Evolutionary conservation across 2,113 vertebrate genomes (phyloP), one percentile per base, ranked within the genome.

Genomic region (Eulemur macaco): DNA sequence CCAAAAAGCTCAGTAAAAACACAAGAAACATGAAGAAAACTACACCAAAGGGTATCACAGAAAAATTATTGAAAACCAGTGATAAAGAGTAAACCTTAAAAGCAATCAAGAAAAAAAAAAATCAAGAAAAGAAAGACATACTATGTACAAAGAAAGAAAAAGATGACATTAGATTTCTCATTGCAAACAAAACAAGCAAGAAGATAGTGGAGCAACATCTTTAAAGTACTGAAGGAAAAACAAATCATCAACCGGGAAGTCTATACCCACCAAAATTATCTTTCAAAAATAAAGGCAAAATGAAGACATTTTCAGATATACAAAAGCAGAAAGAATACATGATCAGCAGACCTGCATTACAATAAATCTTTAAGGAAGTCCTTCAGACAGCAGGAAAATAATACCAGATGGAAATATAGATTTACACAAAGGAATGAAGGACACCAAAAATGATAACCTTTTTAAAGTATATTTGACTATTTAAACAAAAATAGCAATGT

Each of bases 1-100:
- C 39, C 18, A 58, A 89, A 31, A 76, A 80, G 14, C 29, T 86
- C 71, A 93, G 69, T 25, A 95, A 95, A 95, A 80, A 74, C 31
- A 66, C 45, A 86, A 93, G 52, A 69, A 78, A 86, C 10, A 50
- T 74, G 37, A 84, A 90, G 42, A 68, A 95, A 85, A 77, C 0
- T 3, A 39, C 0, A 77, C 50, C 23, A 37, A 56, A 42, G 54
- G 13, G 54, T 21, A 71, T 25, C n/a, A 80, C 29, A 60, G 58
- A 52, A 39, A 91, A 86, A 78, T 47, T 86, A 21, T 63, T 80
- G 63, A 66, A 81, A 69, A 80, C 56, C 47, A 68, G 58, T 80
- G 64, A 86, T 78, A 42, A 63, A 84, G 37, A 84, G 66, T 68
- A 66, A 86, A 69, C 21, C n/a, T 89, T 13, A 54, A 82, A 83